Base-by-base conservation (phyloP, 2,113 vertebrate species). In the Sinosuthora webbiana region DNA sequence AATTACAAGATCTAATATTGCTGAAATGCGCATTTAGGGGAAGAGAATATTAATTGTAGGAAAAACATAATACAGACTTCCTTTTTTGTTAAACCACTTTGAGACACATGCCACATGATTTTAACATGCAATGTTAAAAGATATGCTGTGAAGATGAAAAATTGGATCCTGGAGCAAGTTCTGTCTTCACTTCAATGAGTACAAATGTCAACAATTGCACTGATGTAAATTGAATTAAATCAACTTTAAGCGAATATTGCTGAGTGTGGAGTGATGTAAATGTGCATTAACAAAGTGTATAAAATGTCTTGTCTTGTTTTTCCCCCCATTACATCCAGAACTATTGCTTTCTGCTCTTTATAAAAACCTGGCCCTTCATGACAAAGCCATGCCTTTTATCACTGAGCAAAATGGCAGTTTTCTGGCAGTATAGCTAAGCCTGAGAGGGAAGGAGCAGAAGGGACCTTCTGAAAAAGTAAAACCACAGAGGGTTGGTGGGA, bases 361-460 rank as follows among this genome's bases (percentile, higher is more conserved):
- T 31, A 10, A 83, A 79, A 73, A 30, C 23, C 37, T 44, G 15
- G 15, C 13, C 3, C 33, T 52, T 31, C n/a, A 33, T 0, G 0
- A 70, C 21, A 68, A 69, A 88, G 21, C 59, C 7, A 1, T n/a
- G 35, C 50, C 21, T 83, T 78, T 47, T 45, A 24, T 84, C 39
- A 28, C 30, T 5, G 21, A 63, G 33, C 4, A 1, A 76, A 92
- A 31, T 1, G 1, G 13, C 47, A 59, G 25, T 27, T 85, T 80
- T 74, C 65, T 79, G 44, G 44, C 56, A 27, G 4, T 31, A 10
- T 23, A 52, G 3, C 42, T 42, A 44, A 45, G 9, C 10, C 18
- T 27, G 20, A 3, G 50, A 75, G 35, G 27, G 53, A 60, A 75
- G 57, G 37, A 92, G 12, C 27, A 24, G 77, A 47, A 47, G 13